phyloP scores from a whole-genome alignment of 2,797 vertebrate genomes.

The Moxostoma hubbsi region DNA sequence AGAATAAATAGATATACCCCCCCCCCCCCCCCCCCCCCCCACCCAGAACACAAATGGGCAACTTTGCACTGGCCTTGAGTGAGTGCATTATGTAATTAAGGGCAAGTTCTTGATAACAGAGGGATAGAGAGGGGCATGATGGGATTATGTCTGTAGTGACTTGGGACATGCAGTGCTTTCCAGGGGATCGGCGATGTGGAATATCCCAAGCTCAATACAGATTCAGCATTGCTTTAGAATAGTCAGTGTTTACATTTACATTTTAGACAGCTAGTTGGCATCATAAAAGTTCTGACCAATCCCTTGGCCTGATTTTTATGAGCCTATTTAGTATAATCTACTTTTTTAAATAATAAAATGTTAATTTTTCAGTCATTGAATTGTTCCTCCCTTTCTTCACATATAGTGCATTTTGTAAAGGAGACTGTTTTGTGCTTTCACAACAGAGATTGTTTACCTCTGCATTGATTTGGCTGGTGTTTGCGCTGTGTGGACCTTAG shows the following conservation, averaged over 20 bases:
- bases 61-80: slow-evolving; percentile 2
- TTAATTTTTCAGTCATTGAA: neutral
- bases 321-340: no score
- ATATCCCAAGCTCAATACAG: neutral
- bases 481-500: slow-evolving; percentile 3
- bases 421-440: neutral
- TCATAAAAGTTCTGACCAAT: no score
- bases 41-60: neutral
- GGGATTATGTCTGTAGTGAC: slow-evolving; percentile 65
- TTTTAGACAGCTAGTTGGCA: neutral
- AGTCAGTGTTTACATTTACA: neutral
- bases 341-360: no score
- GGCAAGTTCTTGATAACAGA: slow-evolving; percentile 65
- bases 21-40: no score
- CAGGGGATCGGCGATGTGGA: neutral
- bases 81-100: slow-evolving; percentile 67
- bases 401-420: neutral
- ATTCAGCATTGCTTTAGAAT: neutral
- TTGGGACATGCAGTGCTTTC: slow-evolving; percentile 40
- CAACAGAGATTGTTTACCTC: neutral
- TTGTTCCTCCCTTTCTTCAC: neutral
- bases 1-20: neutral
- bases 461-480: slow-evolving; percentile 5
- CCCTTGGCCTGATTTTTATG: no score
- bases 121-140: slow-evolving; percentile 66